phyloP scores from a whole-genome alignment of 2,113 vertebrate species.

The Tachycineta bicolor region DNA sequence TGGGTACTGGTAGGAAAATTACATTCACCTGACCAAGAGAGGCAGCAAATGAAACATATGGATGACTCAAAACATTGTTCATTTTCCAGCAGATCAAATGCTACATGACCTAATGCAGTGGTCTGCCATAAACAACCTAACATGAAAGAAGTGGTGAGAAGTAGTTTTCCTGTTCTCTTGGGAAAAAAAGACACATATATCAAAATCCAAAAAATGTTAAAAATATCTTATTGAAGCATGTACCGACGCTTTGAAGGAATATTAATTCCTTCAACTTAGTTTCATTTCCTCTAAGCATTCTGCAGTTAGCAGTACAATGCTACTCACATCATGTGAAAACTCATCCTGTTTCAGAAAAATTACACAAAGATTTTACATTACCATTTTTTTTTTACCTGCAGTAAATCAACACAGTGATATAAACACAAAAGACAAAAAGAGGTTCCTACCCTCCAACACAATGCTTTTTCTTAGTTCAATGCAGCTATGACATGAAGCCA shows the following conservation, averaged over 20 bases:
- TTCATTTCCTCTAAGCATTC: not conserved
- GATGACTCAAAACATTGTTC: not conserved
- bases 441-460: not conserved
- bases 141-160: not conserved
- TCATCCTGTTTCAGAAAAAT: conserved; percentile 36
- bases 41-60: not conserved
- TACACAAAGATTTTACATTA: not conserved
- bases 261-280: not conserved
- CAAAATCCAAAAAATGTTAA: conserved; percentile 17
- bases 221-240: conserved; percentile 24
- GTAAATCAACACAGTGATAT: conserved; percentile 12
- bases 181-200: not conserved
- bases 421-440: conserved; percentile 20
- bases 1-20: not conserved
- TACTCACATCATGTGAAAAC: not conserved
- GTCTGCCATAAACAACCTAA: conserved; percentile 1
- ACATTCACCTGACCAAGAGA: not conserved
- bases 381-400: not conserved
- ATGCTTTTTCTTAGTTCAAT: not conserved
- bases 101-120: not conserved
- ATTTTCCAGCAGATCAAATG: not conserved
- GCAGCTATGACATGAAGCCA: not conserved
- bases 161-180: conserved; percentile 20
- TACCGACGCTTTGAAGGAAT: not conserved
- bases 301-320: not conserved